A percentile compares a stretch with the other conserved stretches of the same genome.
Conservation (phyloP, 2,797 vertebrate species). For the Euphonia xanthogaster region DNA sequence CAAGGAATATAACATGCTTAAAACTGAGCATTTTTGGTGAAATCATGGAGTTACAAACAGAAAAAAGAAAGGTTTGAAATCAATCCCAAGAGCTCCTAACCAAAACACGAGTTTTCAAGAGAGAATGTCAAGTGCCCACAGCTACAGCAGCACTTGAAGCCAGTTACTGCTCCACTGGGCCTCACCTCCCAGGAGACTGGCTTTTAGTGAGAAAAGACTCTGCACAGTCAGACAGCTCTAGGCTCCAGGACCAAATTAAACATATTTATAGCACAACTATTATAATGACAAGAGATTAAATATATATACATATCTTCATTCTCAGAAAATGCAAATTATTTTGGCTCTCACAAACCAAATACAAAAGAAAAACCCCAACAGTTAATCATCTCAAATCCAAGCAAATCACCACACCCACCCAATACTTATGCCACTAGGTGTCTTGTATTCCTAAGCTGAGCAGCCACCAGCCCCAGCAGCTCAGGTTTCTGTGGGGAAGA, state of each 20-base stretch:
- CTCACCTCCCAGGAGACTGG: accelerated
- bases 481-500: background rate
- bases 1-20: background rate
- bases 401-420: background rate
- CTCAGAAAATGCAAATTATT: background rate
- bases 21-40: background rate
- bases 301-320: background rate
- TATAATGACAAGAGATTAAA: background rate
- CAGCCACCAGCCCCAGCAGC: background rate
- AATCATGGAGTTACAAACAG: background rate
- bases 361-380: background rate
- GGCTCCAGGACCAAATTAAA: background rate
- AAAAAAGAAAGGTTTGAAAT: background rate
- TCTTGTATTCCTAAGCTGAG: background rate
- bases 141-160: background rate
- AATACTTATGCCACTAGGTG: background rate
- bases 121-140: background rate
- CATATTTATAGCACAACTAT: background rate
- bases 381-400: background rate
- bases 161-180: background rate
- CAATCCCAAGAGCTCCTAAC: background rate
- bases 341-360: background rate
- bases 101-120: background rate
- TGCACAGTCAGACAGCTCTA: background rate
- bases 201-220: background rate